Percentiles rank a stretch among this genome's conserved stretches.
phyloP scores from a whole-genome alignment of 2,888 invertebrate genomes.

The Drosophila mulleri region DNA sequence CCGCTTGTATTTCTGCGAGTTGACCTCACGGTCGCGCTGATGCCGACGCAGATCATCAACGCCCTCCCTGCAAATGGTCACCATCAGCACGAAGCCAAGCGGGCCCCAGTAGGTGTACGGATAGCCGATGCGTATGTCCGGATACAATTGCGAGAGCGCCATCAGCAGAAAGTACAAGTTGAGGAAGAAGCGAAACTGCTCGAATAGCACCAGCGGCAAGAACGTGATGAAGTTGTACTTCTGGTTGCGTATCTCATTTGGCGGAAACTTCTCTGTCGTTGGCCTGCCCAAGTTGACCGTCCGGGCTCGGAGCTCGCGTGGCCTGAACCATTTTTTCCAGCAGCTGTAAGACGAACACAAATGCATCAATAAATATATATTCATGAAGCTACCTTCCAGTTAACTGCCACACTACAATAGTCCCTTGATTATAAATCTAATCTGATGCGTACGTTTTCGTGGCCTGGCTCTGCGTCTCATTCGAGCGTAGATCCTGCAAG shows the following conservation, averaged over 20 bases:
- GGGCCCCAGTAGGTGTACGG: conserved; percentile 99
- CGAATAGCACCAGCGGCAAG: conserved; percentile 96
- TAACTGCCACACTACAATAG: background rate
- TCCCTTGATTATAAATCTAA: background rate
- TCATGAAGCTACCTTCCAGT: background rate
- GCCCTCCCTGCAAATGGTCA: conserved; percentile 98
- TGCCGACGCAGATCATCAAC: conserved; percentile 97
- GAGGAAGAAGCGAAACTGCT: conserved; percentile 99
- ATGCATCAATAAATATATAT: background rate
- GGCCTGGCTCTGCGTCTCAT: background rate
- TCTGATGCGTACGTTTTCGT: conserved; percentile 11
- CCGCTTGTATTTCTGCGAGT: conserved; percentile 95
- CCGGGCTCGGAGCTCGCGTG: conserved; percentile 90
- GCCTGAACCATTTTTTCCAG: conserved; percentile 90
- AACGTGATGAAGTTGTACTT: conserved; percentile 98
- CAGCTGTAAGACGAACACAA: conserved; percentile 87
- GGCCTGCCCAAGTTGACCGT: conserved; percentile 91
- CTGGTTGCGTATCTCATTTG: conserved; percentile 98
- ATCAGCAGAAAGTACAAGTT: conserved; percentile 99
- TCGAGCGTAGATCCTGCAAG: background rate
- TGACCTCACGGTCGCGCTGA: conserved; percentile 97
- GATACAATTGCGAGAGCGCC: conserved; percentile 99
- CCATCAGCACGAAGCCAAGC: conserved; percentile 96
- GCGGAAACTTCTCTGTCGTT: conserved; percentile 93
- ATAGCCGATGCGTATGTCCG: conserved; percentile 97